These are phyloP conservation scores for Philhelius pedissequus DNA, from an alignment of 2,888 invertebrate species.

Conservation along the genomic window DNA sequence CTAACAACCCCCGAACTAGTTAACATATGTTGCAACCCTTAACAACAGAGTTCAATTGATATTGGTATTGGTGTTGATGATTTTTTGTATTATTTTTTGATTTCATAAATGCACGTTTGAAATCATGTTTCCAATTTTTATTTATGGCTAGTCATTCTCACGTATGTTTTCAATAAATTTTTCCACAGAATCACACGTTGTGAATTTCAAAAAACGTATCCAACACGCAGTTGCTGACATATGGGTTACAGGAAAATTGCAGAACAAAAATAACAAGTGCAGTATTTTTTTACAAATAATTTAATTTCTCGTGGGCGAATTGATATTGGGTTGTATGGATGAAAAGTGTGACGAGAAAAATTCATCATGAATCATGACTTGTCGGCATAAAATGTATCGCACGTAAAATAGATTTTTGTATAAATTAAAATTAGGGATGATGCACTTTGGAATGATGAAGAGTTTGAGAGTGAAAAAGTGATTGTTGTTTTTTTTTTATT, in stretches of 20 bases:
- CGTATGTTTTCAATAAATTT: slow-evolving; percentile 66
- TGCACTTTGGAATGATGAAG: neutral
- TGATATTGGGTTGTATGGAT: neutral
- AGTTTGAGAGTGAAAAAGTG: slow-evolving; percentile 3
- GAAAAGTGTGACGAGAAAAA: slow-evolving; percentile 6
- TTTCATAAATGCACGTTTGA: slow-evolving; percentile 25
- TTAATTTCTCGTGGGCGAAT: neutral
- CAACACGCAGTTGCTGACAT: neutral
- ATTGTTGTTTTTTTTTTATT: slow-evolving; percentile 32
- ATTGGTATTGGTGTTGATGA: no score
- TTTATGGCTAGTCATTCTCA: slow-evolving; percentile 65
- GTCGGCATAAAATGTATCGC: slow-evolving; percentile 39
- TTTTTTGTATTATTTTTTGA: neutral
- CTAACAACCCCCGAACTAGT: neutral
- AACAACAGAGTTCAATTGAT: neutral
- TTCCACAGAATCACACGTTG: slow-evolving; percentile 3
- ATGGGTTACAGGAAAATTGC: neutral
- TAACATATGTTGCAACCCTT: slow-evolving; percentile 46
- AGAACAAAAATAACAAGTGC: slow-evolving; percentile 2
- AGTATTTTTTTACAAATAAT: slow-evolving; percentile 5
- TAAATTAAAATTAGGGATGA: slow-evolving; percentile 55
- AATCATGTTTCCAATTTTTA: slow-evolving; percentile 61
- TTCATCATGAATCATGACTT: slow-evolving; percentile 59
- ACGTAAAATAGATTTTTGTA: slow-evolving; percentile 41
- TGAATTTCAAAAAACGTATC: slow-evolving; percentile 43